Conservation (phyloP, 1,140 invertebrate species). For the Neuroterus valhalla region DNA sequence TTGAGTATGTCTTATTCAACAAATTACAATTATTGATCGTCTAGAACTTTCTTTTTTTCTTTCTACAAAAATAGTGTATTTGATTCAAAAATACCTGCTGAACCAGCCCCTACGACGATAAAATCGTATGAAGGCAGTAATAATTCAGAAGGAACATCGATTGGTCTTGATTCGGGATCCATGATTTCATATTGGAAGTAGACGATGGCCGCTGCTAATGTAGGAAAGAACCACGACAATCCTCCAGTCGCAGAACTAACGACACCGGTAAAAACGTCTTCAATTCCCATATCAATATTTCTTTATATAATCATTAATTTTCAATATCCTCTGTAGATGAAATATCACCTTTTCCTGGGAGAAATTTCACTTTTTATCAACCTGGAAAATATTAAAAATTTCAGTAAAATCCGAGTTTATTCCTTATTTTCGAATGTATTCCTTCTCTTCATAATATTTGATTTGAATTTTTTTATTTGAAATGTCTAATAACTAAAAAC, state of each 20-base stretch:
- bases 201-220: conserved; percentile 85
- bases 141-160: conserved; percentile 79
- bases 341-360: background rate
- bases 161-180: conserved; percentile 84
- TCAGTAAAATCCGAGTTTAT: no score
- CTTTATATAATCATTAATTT: background rate
- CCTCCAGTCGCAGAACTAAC: conserved; percentile 74
- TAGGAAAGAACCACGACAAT: conserved; percentile 85
- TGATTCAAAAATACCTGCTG: conserved; percentile 82
- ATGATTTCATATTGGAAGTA: conserved; percentile 88
- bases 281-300: conserved; percentile 61
- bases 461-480: no score
- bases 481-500: no score
- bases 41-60: background rate
- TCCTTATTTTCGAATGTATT: no score
- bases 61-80: background rate
- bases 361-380: background rate
- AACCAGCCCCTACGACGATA: conserved; percentile 94
- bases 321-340: background rate
- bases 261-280: conserved; percentile 63
- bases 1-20: no score
- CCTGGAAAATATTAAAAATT: no score
- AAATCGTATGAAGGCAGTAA: conserved; percentile 87
- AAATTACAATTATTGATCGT: no score
- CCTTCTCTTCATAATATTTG: no score